Evolutionary conservation across 1,140 invertebrate species (phyloP).

Genomic region (Atta texana): DNA sequence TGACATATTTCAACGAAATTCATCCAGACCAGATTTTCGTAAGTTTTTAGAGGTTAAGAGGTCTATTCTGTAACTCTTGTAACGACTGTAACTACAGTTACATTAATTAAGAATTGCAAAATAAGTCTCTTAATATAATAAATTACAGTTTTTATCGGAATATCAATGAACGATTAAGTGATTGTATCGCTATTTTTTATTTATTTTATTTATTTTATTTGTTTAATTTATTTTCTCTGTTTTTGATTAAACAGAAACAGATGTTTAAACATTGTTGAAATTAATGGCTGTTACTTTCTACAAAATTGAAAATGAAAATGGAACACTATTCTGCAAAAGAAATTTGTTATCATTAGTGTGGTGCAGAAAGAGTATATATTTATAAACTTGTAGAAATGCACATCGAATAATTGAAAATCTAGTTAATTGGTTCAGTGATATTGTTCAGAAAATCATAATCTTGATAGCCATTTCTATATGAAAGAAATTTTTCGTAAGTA

Average conservation of each 20-base stretch:
- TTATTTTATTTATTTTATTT: too few species aligned
- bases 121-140: background rate
- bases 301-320: background rate
- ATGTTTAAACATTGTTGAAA: too few species aligned
- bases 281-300: too few species aligned
- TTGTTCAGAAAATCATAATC: too few species aligned
- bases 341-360: background rate
- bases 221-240: too few species aligned
- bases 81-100: too few species aligned
- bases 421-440: background rate
- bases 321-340: background rate
- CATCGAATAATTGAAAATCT: background rate
- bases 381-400: background rate
- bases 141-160: background rate
- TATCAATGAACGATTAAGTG: background rate
- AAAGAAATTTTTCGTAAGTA: background rate
- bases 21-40: background rate
- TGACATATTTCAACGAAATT: background rate
- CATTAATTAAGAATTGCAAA: too few species aligned
- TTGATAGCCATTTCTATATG: too few species aligned
- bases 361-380: background rate
- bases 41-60: conserved; percentile 7
- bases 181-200: background rate
- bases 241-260: too few species aligned
- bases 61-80: too few species aligned